A percentile compares a stretch with the other conserved stretches of the same genome.
Conservation (phyloP, 2,797 vertebrate species). For the Ara ararauna region DNA sequence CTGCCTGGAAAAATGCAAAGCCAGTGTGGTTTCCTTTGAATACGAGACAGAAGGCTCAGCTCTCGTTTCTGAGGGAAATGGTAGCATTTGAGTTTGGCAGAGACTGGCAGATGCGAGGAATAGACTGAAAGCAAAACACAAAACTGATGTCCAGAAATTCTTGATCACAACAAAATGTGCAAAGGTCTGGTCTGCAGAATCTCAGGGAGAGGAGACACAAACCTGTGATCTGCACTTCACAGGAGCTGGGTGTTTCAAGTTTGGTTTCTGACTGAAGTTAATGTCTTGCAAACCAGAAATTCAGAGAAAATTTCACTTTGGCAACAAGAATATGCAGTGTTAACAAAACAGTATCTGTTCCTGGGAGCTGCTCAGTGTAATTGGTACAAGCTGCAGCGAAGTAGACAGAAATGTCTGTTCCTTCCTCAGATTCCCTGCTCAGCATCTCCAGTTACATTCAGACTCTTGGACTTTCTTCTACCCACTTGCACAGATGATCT, state of each 20-base stretch:
- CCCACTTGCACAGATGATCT: neutral
- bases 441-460: neutral
- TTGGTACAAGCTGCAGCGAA: neutral
- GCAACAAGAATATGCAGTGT: neutral
- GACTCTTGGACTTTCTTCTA: neutral
- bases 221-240: neutral
- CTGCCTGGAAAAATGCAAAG: neutral
- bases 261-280: neutral
- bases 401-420: neutral
- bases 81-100: neutral
- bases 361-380: neutral
- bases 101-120: neutral
- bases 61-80: neutral
- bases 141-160: neutral
- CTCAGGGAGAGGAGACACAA: neutral
- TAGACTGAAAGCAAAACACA: neutral
- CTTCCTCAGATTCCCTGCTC: neutral
- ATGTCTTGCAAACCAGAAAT: neutral
- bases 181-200: neutral
- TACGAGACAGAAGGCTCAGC: neutral
- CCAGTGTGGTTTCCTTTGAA: accelerated
- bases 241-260: neutral
- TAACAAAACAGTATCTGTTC: neutral
- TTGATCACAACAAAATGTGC: neutral
- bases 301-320: neutral